Evolutionary conservation across 2,797 vertebrate genomes (phyloP), one percentile per base, ranked within the genome.

Genomic region (Poecile montanus): DNA sequence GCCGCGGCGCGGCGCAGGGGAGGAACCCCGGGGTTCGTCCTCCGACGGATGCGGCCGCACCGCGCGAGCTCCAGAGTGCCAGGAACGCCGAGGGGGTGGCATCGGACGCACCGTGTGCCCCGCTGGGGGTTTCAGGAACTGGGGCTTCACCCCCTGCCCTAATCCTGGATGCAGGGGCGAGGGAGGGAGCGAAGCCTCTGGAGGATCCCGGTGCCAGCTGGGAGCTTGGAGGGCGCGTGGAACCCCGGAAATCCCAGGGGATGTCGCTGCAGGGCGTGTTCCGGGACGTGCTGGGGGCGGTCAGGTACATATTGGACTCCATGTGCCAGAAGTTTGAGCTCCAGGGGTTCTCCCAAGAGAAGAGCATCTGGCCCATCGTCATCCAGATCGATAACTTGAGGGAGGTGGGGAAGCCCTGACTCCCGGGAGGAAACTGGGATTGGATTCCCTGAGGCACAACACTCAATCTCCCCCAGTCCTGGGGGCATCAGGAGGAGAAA

Each of bases 41-140:
- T 3, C n/a, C 11, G 2, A 20, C 6, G 10, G 72, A 32, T 0
- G 18, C 2, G 11, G 36, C 27, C 1, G 19, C 3, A 1, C 44
- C 16, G 2, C 0, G 32, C 1, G 7, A 26, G 22, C 36, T 32
- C 51, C 16, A 1, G 13, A 44, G 32, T 2, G 2, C 60, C 4
- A 0, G 45, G 53, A 47, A 26, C 2, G 7, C 40, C 12, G 2
- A 15, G 22, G 17, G 12, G 21, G 34, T 1, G 47, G 3, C 34
- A 0, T 1, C 2, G 5, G 54, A 67, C 10, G 1, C 1, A 0
- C 14, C 0, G 0, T 0, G 2, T 4, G 7, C 4, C 3, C 38
- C 9, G 0, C 16, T 30, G 16, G 8, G 34, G 21, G 18, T 11
- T 61, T 48, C n/a, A 47, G 30, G 21, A 61, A 22, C 1, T 1